Evolutionary conservation across 1,140 invertebrate genomes (phyloP).

Genomic region (Acyrthosiphon pisum): DNA sequence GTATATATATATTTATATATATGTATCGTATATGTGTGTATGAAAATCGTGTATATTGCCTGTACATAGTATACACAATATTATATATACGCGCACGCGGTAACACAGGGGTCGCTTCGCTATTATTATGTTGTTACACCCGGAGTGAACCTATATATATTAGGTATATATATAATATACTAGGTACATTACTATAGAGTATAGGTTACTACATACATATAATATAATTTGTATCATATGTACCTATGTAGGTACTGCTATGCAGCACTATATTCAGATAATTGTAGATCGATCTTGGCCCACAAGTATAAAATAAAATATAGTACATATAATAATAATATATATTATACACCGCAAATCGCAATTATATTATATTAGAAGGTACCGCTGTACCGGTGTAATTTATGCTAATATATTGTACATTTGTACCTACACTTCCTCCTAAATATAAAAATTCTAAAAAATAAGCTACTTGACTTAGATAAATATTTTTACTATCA

Average conservation of each 20-base stretch:
- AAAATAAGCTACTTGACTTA: too few relatives aligned
- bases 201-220: not conserved
- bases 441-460: too few relatives aligned
- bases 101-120: not conserved
- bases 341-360: too few relatives aligned
- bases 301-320: not conserved
- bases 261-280: not conserved
- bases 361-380: too few relatives aligned
- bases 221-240: not conserved
- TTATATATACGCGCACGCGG: not conserved
- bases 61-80: not conserved
- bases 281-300: not conserved
- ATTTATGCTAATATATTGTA: too few relatives aligned
- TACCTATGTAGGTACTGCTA: not conserved
- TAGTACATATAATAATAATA: not conserved
- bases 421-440: too few relatives aligned
- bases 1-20: too few relatives aligned
- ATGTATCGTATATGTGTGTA: not conserved
- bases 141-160: not conserved
- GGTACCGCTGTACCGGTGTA: too few relatives aligned
- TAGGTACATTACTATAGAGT: not conserved
- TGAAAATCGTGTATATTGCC: slow-evolving; percentile 39
- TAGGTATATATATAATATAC: not conserved
- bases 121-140: slow-evolving; percentile 30
- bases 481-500: too few relatives aligned